Conservation (phyloP, 2,888 invertebrate genomes). For the Pyrgus malvae region DNA sequence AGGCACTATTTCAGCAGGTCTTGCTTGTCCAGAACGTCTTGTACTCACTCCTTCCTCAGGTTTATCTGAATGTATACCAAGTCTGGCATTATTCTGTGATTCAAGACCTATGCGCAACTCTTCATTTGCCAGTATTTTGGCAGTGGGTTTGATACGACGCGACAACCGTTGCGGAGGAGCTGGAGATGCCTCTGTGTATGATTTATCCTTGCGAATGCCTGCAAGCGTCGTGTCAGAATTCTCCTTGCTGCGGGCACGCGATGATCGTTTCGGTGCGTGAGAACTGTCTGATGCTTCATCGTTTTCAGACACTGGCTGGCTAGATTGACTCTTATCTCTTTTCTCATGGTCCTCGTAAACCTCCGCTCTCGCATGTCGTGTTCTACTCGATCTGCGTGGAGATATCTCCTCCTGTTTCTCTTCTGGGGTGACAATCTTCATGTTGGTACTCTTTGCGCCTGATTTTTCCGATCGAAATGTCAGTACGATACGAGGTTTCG, state of each 20-base stretch:
- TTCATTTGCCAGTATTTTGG: constrained; percentile 85
- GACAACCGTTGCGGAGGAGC: constrained; percentile 55
- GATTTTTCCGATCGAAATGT: constrained; percentile 84
- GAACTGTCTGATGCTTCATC: constrained; percentile 62
- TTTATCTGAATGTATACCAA: constrained; percentile 64
- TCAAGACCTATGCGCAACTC: constrained; percentile 82
- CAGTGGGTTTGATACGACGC: constrained; percentile 85
- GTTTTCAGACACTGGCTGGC: constrained; percentile 59
- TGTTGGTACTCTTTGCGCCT: constrained; percentile 74
- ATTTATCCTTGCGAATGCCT: constrained; percentile 88
- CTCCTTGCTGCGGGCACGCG: constrained; percentile 83
- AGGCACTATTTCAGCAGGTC: constrained; percentile 38
- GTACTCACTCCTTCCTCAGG: constrained; percentile 66
- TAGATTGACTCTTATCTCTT: constrained; percentile 25
- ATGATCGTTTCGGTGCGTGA: constrained; percentile 83
- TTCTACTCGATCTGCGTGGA: constrained; percentile 61
- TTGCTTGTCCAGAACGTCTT: constrained; percentile 54
- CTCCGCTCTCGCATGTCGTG: constrained; percentile 59
- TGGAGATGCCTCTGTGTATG: constrained; percentile 78
- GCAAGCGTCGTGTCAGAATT: constrained; percentile 84
- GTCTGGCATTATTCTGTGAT: constrained; percentile 79
- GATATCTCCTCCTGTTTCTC: constrained; percentile 67
- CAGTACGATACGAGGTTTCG: constrained; percentile 83
- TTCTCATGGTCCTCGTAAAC: constrained; percentile 53
- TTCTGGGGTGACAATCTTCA: constrained; percentile 75